Evolutionary conservation across 2,797 vertebrate species (phyloP).

Genomic region (Molothrus aeneus): DNA sequence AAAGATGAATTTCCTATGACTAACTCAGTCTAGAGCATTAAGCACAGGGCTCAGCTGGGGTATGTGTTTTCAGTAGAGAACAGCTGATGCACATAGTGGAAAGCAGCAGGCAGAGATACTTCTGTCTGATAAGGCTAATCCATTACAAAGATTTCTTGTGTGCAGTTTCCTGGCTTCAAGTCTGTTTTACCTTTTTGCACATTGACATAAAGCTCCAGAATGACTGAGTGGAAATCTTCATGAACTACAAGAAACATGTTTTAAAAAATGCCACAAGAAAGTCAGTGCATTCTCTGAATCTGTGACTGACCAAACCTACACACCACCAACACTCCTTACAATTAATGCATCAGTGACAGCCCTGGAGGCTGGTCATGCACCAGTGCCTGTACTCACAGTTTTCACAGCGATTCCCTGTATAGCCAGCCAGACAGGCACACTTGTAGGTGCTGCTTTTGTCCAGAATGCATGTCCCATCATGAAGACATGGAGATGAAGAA

Average conservation of each 20-base stretch:
- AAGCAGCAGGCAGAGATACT: not conserved
- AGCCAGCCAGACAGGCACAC: constrained; percentile 94
- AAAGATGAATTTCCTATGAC: not conserved
- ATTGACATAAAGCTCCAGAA: not conserved
- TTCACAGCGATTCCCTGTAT: constrained; percentile 91
- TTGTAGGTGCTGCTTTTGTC: constrained; percentile 84
- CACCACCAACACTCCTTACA: not conserved
- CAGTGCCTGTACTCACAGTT: constrained; percentile 83
- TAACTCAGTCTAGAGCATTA: not conserved
- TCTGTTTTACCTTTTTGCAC: not conserved
- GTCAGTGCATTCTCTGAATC: not conserved
- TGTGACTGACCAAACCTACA: not conserved
- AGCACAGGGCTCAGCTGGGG: not conserved
- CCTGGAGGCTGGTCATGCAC: not conserved
- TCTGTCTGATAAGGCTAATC: not conserved
- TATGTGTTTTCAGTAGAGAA: not conserved
- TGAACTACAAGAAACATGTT: not conserved
- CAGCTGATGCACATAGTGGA: not conserved
- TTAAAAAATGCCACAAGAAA: not conserved
- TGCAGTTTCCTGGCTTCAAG: not conserved
- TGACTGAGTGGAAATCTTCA: not conserved
- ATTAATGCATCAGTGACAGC: not conserved
- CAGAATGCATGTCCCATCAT: constrained; percentile 91
- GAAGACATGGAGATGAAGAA: constrained; percentile 92
- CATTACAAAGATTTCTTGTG: not conserved